Evolutionary conservation across 2,888 invertebrate species (phyloP), one percentile per base, ranked within the genome.

Genomic region (Drosophila kanekoi): DNA sequence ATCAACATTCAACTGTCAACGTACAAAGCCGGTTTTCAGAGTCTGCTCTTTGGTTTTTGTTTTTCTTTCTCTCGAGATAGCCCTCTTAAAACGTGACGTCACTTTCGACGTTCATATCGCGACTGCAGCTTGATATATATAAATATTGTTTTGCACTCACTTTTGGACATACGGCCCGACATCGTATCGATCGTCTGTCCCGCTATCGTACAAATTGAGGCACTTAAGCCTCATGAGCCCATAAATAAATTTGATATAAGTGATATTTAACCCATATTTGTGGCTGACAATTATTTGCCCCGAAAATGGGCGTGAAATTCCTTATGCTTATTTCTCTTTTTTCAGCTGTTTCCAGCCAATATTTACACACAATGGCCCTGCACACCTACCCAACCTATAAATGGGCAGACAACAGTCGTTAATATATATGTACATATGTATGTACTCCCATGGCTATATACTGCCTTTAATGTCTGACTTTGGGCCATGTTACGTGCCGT

Each of bases 241-340:
- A 60, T 82, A 87, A 85, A 83, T 79, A 80, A 72, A 87, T 61
- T 72, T 62, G 56, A 71, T 72, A 71, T 81, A 76, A 89, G 71
- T 63, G 76, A 81, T 89, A 68, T 85, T 84, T 87, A 89, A 74
- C 84, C 84, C 89, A 89, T 84, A 89, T 89, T 81, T 74, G 84
- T 72, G 43, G 45, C 59, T 63, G 49, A 49, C 64, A 35, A 63
- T 81, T 59, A 77, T 75, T 75, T 61, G 52, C 54, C 40, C 63
- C 71, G 48, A 67, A 71, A 73, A 68, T 68, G 75, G 87, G 78
- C 65, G 71, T 58, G 60, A 70, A 69, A 63, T 73, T 67, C 68
- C 51, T 45, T 49, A 35, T 38, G 45, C 35, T 23, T 14, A 16
- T 41, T 48, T 33, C 53, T 44, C 45, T 13, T 13, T 53, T 47